Evolutionary conservation across 2,113 vertebrate species (phyloP).

Genomic region (Mobula birostris): DNA sequence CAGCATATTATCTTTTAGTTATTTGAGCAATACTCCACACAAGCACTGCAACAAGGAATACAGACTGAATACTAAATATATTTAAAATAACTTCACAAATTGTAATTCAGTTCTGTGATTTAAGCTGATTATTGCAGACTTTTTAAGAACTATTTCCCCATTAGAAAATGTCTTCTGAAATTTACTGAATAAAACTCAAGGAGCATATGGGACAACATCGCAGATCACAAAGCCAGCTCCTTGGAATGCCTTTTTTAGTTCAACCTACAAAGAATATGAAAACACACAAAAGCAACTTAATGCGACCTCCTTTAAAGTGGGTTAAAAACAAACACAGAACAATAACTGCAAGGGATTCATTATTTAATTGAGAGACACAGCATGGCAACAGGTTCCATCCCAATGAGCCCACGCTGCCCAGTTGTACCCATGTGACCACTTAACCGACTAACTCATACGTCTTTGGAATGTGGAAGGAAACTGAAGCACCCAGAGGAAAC

Average conservation of each 20-base stretch:
- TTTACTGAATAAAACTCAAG: constrained; percentile 42
- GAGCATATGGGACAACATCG: constrained; percentile 55
- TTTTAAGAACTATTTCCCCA: not conserved
- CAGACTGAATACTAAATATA: not conserved
- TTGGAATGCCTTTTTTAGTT: constrained; percentile 66
- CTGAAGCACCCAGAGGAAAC: too few species aligned
- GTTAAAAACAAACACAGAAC: not conserved
- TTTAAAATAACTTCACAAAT: not conserved
- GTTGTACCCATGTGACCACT: too few species aligned
- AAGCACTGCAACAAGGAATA: not conserved
- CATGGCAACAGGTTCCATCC: too few species aligned
- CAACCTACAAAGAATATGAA: constrained; percentile 52
- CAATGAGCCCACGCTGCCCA: too few species aligned
- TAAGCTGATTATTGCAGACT: not conserved
- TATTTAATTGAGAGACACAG: too few species aligned
- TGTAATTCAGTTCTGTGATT: not conserved
- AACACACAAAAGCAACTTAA: not conserved
- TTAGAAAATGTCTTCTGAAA: not conserved
- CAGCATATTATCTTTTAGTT: not conserved
- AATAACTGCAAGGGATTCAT: not conserved
- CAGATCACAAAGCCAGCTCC: constrained; percentile 70
- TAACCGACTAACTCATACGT: too few species aligned
- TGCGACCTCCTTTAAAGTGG: not conserved
- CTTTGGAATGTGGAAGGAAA: too few species aligned
- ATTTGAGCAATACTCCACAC: not conserved